Evolutionary conservation across 1,140 invertebrate genomes (phyloP), one percentile per base, ranked within the genome.

Genomic region (Heliconius melpomene): DNA sequence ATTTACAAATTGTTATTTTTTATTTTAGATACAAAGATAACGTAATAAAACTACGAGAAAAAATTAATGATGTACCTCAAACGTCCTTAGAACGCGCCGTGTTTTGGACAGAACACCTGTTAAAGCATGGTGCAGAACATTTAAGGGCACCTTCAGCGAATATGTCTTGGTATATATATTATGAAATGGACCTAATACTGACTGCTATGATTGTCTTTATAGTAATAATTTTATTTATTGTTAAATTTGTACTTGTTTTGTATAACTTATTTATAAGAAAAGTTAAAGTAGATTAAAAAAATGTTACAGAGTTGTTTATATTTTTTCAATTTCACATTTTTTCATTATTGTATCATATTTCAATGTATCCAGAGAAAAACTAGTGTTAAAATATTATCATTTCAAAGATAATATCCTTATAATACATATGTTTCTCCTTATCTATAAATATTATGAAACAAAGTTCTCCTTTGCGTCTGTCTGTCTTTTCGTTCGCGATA

Each of bases 121-220:
- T 95, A 20, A 80, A 93, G 8, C 85, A 89, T 79, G 91, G 95
- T 73, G 95, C 95, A n/a, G 94, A 94, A 3, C 95, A 96, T 85
- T 83, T 96, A 3, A 91, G 89, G n/a, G 92, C 95, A 16, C 87
- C 94, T 0, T 90, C 91, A 1, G 85, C 88, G 3, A 89, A 95
- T 54, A 87, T 96, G 13, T 66, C 91, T 11, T 82, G 79, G 80
- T 26, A 77, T 0, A 88, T 96, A 83, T 95, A 94, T 82, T 89
- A 95, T 50, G 90, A 95, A 46, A 79, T 96, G 60, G 95, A 96
- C 11, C 73, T 85, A 76, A 23, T 85, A 26, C 23, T 66, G 57
- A 66, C 23, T 26, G 11, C 13, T 9, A 11, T 66, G 11, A 26
- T n/a, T 66, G 13, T 66, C 1, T 26, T 26, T 23, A 3, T 16